phyloP scores from a whole-genome alignment of 2,888 invertebrate species.

The Crioceris asparagi region DNA sequence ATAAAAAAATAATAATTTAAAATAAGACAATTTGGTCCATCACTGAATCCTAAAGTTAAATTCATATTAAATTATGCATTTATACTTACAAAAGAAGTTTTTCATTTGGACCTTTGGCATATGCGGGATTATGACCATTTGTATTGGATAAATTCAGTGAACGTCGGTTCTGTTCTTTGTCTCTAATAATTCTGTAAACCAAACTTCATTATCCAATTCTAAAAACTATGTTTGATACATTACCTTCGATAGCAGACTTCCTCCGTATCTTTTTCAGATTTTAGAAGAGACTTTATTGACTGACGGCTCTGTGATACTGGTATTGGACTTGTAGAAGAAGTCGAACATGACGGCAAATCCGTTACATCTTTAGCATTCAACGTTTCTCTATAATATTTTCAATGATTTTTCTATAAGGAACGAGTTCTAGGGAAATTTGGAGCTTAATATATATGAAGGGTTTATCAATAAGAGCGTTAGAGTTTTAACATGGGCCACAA shows the following conservation, averaged over 20 bases:
- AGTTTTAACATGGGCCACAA: too few species aligned
- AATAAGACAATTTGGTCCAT: too few species aligned
- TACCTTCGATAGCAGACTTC: slow-evolving; percentile 15
- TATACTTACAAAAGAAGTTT: slow-evolving; percentile 62
- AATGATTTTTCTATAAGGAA: too few species aligned
- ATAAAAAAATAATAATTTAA: too few species aligned
- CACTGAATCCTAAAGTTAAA: too few species aligned
- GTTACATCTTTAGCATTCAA: too few species aligned
- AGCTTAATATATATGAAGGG: too few species aligned
- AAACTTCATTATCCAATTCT: background rate
- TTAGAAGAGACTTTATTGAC: slow-evolving; percentile 34
- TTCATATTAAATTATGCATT: too few species aligned
- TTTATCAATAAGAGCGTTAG: too few species aligned
- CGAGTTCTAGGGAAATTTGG: too few species aligned
- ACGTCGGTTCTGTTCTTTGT: slow-evolving; percentile 42
- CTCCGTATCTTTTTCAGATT: slow-evolving; percentile 31
- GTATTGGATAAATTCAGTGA: slow-evolving; percentile 48
- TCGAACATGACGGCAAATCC: too few species aligned
- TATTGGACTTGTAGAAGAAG: slow-evolving; percentile 15
- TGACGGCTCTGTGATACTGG: slow-evolving; percentile 35
- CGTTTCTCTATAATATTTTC: too few species aligned
- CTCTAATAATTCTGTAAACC: slow-evolving; percentile 25
- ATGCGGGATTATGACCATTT: slow-evolving; percentile 57
- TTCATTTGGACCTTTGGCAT: slow-evolving; percentile 72
- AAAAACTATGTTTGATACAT: background rate